phyloP scores from a whole-genome alignment of 1,140 invertebrate species.

The Zaprionus davidi region DNA sequence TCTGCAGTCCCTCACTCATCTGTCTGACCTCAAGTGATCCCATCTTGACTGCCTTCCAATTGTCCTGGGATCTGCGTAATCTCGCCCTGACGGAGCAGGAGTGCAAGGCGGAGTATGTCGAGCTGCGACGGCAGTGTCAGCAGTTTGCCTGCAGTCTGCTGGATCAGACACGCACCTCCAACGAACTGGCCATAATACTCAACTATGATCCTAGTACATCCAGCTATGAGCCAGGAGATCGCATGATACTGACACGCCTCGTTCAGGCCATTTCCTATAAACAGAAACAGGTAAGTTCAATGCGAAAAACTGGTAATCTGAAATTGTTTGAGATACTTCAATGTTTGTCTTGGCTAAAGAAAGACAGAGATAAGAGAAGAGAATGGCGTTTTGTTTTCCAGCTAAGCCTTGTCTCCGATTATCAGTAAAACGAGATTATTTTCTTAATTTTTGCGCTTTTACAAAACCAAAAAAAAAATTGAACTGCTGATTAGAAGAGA shows the following conservation, averaged over 20 bases:
- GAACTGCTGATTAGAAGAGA: background rate
- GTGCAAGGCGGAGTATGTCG: constrained; percentile 91
- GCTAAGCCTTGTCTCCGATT: too few species aligned
- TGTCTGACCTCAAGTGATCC: constrained; percentile 94
- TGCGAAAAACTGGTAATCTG: too few species aligned
- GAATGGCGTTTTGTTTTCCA: too few species aligned
- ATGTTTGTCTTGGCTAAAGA: too few species aligned
- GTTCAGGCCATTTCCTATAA: constrained; percentile 96
- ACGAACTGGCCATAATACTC: constrained; percentile 96
- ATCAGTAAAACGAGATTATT: background rate
- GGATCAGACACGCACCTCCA: constrained; percentile 94
- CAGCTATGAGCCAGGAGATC: constrained; percentile 88
- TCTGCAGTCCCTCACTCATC: constrained; percentile 95
- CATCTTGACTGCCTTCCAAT: constrained; percentile 91
- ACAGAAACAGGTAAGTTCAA: constrained; percentile 97
- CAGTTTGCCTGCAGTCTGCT: constrained; percentile 95
- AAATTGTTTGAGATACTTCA: too few species aligned
- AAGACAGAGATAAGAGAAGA: too few species aligned
- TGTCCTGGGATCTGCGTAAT: constrained; percentile 92
- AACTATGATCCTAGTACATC: constrained; percentile 91
- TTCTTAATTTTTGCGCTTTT: background rate
- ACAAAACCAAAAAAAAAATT: background rate
- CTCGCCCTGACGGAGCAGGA: constrained; percentile 92
- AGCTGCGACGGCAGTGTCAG: constrained; percentile 93
- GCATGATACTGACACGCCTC: constrained; percentile 91